phyloP scores from a whole-genome alignment of 2,797 vertebrate genomes.

The Ficedula albicollis region DNA sequence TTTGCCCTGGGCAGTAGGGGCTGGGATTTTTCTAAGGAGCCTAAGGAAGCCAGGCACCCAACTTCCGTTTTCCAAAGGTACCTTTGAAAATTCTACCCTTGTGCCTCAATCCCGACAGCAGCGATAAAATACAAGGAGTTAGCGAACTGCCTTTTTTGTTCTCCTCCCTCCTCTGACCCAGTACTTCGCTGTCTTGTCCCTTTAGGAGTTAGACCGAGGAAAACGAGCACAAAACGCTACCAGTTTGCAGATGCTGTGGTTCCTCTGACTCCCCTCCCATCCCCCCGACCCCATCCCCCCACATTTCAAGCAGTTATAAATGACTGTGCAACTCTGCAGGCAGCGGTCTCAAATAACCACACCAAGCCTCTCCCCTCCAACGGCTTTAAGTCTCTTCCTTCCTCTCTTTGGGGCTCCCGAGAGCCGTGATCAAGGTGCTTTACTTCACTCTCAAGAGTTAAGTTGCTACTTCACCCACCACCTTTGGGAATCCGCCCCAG shows the following conservation, averaged over 20 bases:
- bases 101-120: background rate
- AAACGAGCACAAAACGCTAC: slow-evolving; percentile 15
- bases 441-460: slow-evolving; percentile 9
- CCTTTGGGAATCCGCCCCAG: slow-evolving; percentile 43
- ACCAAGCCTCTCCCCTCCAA: slow-evolving; percentile 60
- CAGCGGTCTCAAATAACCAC: slow-evolving; percentile 68
- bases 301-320: slow-evolving; percentile 65
- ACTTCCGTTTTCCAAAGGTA: background rate
- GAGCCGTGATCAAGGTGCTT: slow-evolving; percentile 38
- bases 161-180: background rate
- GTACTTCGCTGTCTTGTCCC: background rate
- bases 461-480: background rate
- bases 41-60: background rate
- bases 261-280: background rate
- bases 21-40: background rate
- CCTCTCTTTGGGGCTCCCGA: slow-evolving; percentile 35
- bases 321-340: slow-evolving; percentile 65
- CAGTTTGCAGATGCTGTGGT: slow-evolving; percentile 32
- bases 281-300: slow-evolving; percentile 43
- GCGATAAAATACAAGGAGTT: background rate
- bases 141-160: background rate
- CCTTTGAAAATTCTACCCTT: background rate
- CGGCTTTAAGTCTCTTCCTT: slow-evolving; percentile 67
- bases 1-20: background rate
- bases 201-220: background rate